Conservation (phyloP, 1,140 invertebrate genomes). For the Drosophila sturtevanti region DNA sequence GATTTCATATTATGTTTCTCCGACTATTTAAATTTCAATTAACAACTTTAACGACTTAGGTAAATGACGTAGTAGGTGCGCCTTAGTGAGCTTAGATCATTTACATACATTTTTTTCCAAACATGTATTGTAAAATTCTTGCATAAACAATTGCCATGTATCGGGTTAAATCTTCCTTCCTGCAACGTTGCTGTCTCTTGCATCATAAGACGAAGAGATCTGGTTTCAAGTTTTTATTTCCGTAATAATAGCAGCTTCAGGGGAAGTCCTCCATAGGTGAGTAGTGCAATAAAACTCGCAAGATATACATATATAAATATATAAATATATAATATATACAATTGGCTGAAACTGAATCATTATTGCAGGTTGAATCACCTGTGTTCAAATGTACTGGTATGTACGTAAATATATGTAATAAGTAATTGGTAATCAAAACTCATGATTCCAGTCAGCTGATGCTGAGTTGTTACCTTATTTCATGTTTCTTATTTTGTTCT, state of each 20-base stretch:
- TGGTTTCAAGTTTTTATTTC: conserved; percentile 43
- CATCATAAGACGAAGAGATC: conserved; percentile 15
- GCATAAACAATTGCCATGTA: conserved; percentile 42
- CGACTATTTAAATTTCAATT: conserved; percentile 53
- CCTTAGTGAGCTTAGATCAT: conserved; percentile 16
- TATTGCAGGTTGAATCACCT: conserved; percentile 17
- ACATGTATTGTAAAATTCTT: conserved; percentile 43
- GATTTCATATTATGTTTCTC: conserved; percentile 37
- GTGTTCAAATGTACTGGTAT: conserved; percentile 13
- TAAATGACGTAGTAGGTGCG: conserved; percentile 63
- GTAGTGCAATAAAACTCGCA: conserved; percentile 11
- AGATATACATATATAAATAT: not conserved
- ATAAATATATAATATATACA: not conserved
- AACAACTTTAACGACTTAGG: conserved; percentile 41
- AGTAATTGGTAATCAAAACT: conserved; percentile 1
- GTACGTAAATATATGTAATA: conserved; percentile 21
- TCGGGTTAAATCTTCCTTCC: conserved; percentile 36
- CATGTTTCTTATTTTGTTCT: not conserved
- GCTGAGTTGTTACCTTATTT: not conserved
- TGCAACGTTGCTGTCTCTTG: conserved; percentile 13
- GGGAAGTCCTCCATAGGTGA: conserved; percentile 43
- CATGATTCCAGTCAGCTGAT: conserved; percentile 37
- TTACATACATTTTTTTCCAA: too few relatives aligned
- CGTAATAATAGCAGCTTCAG: conserved; percentile 20
- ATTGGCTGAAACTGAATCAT: conserved; percentile 24